phyloP scores from a whole-genome alignment of 2,113 vertebrate genomes.

The Synchiropus splendidus region DNA sequence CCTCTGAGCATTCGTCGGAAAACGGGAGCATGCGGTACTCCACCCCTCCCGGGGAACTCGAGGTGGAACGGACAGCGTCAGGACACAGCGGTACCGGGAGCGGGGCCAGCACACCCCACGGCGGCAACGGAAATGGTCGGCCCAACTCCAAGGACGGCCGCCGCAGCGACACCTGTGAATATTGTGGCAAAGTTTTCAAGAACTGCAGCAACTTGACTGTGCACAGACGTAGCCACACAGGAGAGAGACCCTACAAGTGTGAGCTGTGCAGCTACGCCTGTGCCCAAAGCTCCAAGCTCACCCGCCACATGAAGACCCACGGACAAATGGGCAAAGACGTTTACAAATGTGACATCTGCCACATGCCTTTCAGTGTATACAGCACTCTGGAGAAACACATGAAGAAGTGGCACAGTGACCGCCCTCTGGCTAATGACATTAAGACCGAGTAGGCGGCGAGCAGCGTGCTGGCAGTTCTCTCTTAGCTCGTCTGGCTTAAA shows the following conservation, averaged over 20 bases:
- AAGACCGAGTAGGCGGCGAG: slow-evolving; percentile 91
- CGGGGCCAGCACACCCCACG: slow-evolving; percentile 65
- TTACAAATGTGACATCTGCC: slow-evolving; percentile 99
- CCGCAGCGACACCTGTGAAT: slow-evolving; percentile 98
- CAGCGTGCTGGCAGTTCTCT: slow-evolving; percentile 36
- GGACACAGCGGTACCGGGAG: slow-evolving; percentile 87
- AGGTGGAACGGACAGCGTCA: slow-evolving; percentile 79
- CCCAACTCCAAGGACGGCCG: slow-evolving; percentile 95
- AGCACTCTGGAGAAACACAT: slow-evolving; percentile 99
- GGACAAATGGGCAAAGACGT: slow-evolving; percentile 99
- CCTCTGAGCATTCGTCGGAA: slow-evolving; percentile 95
- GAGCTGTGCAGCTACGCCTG: slow-evolving; percentile 99
- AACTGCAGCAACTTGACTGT: slow-evolving; percentile 99
- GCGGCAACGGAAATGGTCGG: slow-evolving; percentile 86
- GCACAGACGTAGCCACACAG: slow-evolving; percentile 98
- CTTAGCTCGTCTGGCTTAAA: slow-evolving; percentile 45
- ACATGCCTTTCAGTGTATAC: slow-evolving; percentile 99
- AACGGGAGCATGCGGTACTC: slow-evolving; percentile 98
- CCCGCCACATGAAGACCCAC: slow-evolving; percentile 99
- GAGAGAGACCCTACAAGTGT: slow-evolving; percentile 98
- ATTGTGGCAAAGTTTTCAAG: slow-evolving; percentile 98
- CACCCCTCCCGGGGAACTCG: slow-evolving; percentile 90
- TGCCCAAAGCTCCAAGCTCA: slow-evolving; percentile 99
- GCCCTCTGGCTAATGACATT: slow-evolving; percentile 95
- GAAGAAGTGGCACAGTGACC: slow-evolving; percentile 99